Percentiles rank a stretch among this genome's conserved stretches.
These are phyloP conservation scores for Drosophila planitibia DNA, from an alignment of 2,888 invertebrate genomes.

Conservation along the genomic window DNA sequence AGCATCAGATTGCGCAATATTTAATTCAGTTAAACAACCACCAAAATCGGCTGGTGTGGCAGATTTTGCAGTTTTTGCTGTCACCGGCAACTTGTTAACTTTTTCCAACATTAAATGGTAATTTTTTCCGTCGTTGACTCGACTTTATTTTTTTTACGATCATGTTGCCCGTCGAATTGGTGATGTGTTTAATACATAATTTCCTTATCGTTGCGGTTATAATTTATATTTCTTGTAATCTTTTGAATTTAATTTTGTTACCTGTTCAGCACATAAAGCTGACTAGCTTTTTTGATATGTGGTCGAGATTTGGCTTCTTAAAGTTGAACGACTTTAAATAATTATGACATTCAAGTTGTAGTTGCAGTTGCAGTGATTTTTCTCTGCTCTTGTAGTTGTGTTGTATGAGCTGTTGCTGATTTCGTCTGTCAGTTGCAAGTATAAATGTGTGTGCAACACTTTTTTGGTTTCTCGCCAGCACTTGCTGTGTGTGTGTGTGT, in stretches of 20 bases:
- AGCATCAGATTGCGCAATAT: constrained; percentile 66
- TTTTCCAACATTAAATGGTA: constrained; percentile 70
- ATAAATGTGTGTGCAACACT: constrained; percentile 50
- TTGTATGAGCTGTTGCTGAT: constrained; percentile 6
- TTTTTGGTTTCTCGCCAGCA: constrained; percentile 68
- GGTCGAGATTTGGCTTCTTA: constrained; percentile 68
- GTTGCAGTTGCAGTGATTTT: constrained; percentile 16
- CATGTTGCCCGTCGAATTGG: constrained; percentile 65
- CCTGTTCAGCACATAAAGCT: constrained; percentile 16
- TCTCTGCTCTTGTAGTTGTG: constrained; percentile 3
- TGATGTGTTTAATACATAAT: constrained; percentile 79
- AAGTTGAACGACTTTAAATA: constrained; percentile 75
- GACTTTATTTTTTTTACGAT: constrained; percentile 32
- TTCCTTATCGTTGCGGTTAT: constrained; percentile 70
- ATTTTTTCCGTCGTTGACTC: constrained; percentile 64
- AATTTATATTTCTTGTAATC: constrained; percentile 30
- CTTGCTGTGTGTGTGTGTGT: constrained; percentile 32
- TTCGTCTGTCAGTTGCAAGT: constrained; percentile 27
- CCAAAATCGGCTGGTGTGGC: constrained; percentile 72
- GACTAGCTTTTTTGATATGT: constrained; percentile 47
- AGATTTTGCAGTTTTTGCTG: constrained; percentile 43
- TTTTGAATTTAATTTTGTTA: constrained; percentile 7
- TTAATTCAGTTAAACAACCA: constrained; percentile 78
- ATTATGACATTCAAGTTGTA: constrained; percentile 68
- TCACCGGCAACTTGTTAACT: constrained; percentile 72